Conservation (phyloP, 1,140 invertebrate genomes). For the Adelges cooleyi region DNA sequence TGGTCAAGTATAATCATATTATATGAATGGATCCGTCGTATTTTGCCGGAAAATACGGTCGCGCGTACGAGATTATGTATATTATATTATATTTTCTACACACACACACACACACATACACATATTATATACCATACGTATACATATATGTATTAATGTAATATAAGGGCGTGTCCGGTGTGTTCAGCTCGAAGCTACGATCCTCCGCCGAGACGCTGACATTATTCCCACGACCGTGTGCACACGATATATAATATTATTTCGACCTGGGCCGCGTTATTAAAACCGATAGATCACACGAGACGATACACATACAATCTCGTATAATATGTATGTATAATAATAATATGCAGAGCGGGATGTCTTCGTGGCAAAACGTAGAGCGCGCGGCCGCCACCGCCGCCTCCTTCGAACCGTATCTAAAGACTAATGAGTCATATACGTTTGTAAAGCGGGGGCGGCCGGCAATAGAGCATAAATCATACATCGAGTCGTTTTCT, state of each 20-base stretch:
- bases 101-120: too few species aligned
- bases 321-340: neutral
- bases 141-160: too few species aligned
- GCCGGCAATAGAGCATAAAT: neutral
- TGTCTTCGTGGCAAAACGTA: neutral
- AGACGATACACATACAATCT: conserved; percentile 3
- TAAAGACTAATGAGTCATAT: conserved; percentile 23
- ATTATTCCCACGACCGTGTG: conserved; percentile 22
- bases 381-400: too few species aligned
- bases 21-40: too few species aligned
- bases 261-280: conserved; percentile 16
- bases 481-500: conserved; percentile 1
- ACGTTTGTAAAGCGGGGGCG: neutral
- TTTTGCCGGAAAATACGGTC: too few species aligned
- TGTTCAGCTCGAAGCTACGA: conserved; percentile 6
- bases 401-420: neutral
- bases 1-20: too few species aligned
- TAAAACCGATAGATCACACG: conserved; percentile 27
- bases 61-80: too few species aligned
- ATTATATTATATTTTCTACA: too few species aligned
- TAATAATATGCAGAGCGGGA: neutral
- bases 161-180: neutral
- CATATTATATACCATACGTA: too few species aligned
- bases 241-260: neutral
- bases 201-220: conserved; percentile 3